Conservation (phyloP, 2,888 invertebrate genomes). For the Colostygia pectinataria region DNA sequence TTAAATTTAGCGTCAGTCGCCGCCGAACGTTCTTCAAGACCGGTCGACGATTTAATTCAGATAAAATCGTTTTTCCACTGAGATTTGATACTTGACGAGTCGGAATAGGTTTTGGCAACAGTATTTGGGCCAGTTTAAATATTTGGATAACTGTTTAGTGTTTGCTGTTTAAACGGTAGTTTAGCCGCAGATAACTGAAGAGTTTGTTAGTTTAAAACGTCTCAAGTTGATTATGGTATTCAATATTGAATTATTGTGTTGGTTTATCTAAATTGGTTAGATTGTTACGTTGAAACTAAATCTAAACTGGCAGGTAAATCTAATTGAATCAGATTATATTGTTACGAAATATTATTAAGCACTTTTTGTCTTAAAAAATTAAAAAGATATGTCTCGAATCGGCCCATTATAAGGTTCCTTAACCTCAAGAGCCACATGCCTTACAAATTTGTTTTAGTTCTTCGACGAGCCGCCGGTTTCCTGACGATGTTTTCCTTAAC, state of each 20-base stretch:
- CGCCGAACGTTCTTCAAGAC: too few relatives aligned
- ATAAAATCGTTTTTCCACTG: constrained; percentile 23
- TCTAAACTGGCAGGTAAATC: constrained; percentile 17
- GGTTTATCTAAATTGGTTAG: constrained; percentile 13
- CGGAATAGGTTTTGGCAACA: constrained; percentile 38
- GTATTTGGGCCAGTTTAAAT: constrained; percentile 38
- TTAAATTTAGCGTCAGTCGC: constrained; percentile 61
- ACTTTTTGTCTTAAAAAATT: too few relatives aligned
- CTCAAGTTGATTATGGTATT: constrained; percentile 19
- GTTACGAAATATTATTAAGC: too few relatives aligned
- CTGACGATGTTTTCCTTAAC: too few relatives aligned
- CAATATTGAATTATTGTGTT: constrained; percentile 11
- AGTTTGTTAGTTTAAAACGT: constrained; percentile 12
- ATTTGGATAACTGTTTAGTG: constrained; percentile 35
- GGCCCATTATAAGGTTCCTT: too few relatives aligned
- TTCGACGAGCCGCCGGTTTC: too few relatives aligned
- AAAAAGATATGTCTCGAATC: too few relatives aligned
- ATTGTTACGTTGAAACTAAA: constrained; percentile 13
- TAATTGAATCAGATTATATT: constrained; percentile 8
- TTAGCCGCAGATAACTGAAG: constrained; percentile 8
- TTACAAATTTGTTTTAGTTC: too few relatives aligned
- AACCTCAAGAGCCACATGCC: too few relatives aligned
- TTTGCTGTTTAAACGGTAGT: constrained; percentile 28
- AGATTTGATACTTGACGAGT: constrained; percentile 39
- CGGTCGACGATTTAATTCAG: constrained; percentile 17